These are phyloP conservation scores for Coenonympha glycerion DNA, from an alignment of 2,888 invertebrate species.

Conservation along the genomic window DNA sequence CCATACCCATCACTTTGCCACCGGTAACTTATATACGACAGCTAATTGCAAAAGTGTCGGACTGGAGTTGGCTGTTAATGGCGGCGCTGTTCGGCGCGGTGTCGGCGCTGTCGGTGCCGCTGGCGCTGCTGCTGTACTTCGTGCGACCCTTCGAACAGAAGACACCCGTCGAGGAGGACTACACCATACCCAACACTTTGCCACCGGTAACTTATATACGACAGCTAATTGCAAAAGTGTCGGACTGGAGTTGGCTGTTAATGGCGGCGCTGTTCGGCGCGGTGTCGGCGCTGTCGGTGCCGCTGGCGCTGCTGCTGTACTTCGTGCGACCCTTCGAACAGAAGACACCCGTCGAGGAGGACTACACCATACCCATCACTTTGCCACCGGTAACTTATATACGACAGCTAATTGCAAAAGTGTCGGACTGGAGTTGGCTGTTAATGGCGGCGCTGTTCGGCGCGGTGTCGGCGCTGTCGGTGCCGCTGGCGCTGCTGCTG, in stretches of 20 bases:
- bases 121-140: constrained; percentile 56
- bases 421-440: too few species aligned
- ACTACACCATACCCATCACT: constrained; percentile 49
- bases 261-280: constrained; percentile 62
- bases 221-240: too few species aligned
- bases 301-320: constrained; percentile 54
- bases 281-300: constrained; percentile 52
- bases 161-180: constrained; percentile 39
- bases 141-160: constrained; percentile 55
- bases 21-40: constrained; percentile 51
- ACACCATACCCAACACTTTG: constrained; percentile 51
- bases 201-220: constrained; percentile 54
- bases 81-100: constrained; percentile 61
- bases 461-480: constrained; percentile 52
- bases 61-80: too few species aligned
- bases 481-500: constrained; percentile 52
- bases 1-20: constrained; percentile 56
- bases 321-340: constrained; percentile 57
- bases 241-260: too few species aligned
- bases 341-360: constrained; percentile 41
- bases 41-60: too few species aligned
- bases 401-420: too few species aligned
- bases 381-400: constrained; percentile 56
- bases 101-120: constrained; percentile 53
- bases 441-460: constrained; percentile 59